Percentiles rank a stretch among this genome's conserved stretches.
phyloP scores from a whole-genome alignment of 2,797 vertebrate species.

The Spheniscus humboldti region DNA sequence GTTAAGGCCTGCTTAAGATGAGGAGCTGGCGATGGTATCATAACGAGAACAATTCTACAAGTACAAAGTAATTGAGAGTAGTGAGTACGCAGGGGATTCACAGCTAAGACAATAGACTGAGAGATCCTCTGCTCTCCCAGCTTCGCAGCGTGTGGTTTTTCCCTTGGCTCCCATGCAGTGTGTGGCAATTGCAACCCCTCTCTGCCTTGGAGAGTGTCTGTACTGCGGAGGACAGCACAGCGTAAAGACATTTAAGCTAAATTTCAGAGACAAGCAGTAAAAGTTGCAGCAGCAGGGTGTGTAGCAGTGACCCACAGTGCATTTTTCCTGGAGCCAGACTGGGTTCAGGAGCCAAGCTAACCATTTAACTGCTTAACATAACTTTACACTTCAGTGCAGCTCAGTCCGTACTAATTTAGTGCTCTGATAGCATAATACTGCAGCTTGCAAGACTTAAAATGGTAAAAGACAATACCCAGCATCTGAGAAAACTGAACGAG shows the following conservation, averaged over 20 bases:
- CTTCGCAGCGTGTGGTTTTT: not conserved
- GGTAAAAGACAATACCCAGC: not conserved
- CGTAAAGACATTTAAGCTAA: not conserved
- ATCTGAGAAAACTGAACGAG: not conserved
- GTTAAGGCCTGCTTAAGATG: not conserved
- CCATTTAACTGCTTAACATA: not conserved
- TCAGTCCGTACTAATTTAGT: not conserved
- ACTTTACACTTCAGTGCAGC: not conserved
- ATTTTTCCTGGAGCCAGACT: not conserved
- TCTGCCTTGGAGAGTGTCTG: not conserved
- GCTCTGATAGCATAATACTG: not conserved
- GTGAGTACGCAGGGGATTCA: not conserved
- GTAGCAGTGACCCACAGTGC: not conserved
- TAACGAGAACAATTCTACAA: not conserved
- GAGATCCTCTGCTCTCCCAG: not conserved
- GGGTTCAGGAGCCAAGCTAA: not conserved
- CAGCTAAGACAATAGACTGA: not conserved
- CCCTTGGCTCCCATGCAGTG: rapidly evolving
- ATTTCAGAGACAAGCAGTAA: not conserved
- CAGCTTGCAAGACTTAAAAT: not conserved
- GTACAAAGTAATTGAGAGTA: not conserved
- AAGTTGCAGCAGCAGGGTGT: not conserved
- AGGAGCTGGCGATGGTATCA: not conserved
- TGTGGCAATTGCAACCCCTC: not conserved
- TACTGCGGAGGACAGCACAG: not conserved